Conservation (phyloP, 1,140 invertebrate species). For the Brachionus angularis region DNA sequence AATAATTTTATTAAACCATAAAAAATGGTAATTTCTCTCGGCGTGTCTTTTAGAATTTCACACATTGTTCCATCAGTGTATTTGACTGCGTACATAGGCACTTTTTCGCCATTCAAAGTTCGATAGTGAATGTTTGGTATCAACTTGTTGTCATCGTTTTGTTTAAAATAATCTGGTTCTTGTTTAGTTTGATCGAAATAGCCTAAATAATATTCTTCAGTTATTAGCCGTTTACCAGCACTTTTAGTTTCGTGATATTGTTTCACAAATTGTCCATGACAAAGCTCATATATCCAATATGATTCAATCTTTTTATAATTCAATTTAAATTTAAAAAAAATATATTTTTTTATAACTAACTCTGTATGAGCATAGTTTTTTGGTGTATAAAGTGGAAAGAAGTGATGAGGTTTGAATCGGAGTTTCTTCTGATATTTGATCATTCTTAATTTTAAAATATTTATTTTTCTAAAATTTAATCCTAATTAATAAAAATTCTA, state of each 20-base stretch:
- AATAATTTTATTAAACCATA: constrained; percentile 30
- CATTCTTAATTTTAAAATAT: neutral
- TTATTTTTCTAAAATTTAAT: neutral
- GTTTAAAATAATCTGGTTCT: constrained; percentile 35
- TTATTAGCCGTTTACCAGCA: constrained; percentile 18
- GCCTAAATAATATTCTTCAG: constrained; percentile 29
- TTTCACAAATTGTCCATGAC: constrained; percentile 79
- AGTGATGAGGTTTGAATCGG: neutral
- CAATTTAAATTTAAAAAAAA: neutral
- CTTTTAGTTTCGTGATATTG: constrained; percentile 73
- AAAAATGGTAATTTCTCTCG: constrained; percentile 28
- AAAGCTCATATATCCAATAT: constrained; percentile 96
- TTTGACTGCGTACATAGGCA: constrained; percentile 15
- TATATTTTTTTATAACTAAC: neutral
- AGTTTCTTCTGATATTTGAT: neutral
- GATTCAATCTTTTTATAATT: constrained; percentile 68
- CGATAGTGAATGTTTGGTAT: constrained; percentile 8
- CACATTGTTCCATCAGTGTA: constrained; percentile 43
- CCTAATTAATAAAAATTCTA: neutral
- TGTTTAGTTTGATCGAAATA: constrained; percentile 33
- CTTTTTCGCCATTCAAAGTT: constrained; percentile 36
- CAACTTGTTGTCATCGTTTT: constrained; percentile 9
- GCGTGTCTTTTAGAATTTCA: constrained; percentile 25
- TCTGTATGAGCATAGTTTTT: constrained; percentile 40
- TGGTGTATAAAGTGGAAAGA: neutral